Percentiles rank a stretch among this genome's conserved stretches.
Conservation (phyloP, 2,888 invertebrate species). For the Alentia gelatinosa region DNA sequence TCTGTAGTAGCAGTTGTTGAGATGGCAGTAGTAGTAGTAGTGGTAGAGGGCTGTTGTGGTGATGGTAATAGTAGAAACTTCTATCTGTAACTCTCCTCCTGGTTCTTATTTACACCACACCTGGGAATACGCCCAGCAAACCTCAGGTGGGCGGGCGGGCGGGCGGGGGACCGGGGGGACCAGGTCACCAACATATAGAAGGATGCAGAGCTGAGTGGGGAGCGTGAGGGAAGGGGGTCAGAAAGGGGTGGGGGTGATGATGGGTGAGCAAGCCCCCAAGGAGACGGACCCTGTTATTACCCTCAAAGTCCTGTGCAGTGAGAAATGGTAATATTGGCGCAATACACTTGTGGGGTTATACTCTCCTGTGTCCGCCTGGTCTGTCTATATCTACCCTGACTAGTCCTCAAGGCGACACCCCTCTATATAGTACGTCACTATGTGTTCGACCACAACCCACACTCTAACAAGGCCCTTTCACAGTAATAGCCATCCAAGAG, state of each 20-base stretch:
- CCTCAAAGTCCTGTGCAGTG: background rate
- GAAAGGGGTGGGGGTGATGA: background rate
- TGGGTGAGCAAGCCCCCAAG: background rate
- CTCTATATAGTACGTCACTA: too few relatives aligned
- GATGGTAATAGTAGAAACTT: background rate
- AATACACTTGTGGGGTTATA: background rate
- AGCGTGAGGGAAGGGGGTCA: background rate
- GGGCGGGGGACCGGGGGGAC: background rate
- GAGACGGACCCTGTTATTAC: background rate
- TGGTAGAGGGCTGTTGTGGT: background rate
- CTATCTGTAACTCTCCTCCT: background rate
- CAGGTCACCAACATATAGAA: background rate
- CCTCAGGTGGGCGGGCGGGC: background rate
- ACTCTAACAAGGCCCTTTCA: too few relatives aligned
- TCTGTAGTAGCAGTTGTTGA: too few relatives aligned
- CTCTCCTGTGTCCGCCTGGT: too few relatives aligned
- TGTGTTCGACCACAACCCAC: too few relatives aligned
- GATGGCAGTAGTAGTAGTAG: background rate
- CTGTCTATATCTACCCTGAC: background rate
- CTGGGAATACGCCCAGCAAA: background rate
- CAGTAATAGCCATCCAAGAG: too few relatives aligned
- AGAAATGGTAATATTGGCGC: slow-evolving; percentile 1
- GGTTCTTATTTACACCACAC: background rate
- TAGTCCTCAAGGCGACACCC: too few relatives aligned
- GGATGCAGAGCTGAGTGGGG: background rate